Conservation (phyloP, 2,113 vertebrate species). For the Engraulis encrasicolus region DNA sequence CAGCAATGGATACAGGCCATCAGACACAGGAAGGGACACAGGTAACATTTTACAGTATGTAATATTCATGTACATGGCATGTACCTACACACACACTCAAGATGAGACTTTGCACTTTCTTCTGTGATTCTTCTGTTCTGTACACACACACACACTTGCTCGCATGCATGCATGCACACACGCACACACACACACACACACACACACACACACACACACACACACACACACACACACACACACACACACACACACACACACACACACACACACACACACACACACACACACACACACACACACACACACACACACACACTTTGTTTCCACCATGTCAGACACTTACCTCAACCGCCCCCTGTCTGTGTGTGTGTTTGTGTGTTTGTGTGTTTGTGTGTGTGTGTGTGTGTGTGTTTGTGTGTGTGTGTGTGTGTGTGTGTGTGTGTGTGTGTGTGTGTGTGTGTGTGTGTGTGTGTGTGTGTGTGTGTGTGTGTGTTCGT, state of each 20-base stretch:
- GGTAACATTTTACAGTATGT: not conserved
- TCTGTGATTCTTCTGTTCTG: too few species aligned
- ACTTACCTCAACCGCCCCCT: constrained; percentile 47
- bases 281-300: not conserved
- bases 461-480: constrained; percentile 3
- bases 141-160: too few species aligned
- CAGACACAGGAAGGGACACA: not conserved
- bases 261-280: not conserved
- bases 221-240: too few species aligned
- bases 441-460: constrained; percentile 29
- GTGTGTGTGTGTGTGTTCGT: not conserved
- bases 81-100: too few species aligned
- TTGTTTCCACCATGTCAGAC: not conserved
- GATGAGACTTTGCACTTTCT: too few species aligned
- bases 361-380: constrained; percentile 26
- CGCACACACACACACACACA: too few species aligned
- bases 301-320: not conserved
- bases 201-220: too few species aligned
- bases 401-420: constrained; percentile 24
- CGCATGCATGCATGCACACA: too few species aligned
- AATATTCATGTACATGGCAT: not conserved
- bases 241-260: not conserved
- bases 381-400: constrained; percentile 6
- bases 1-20: not conserved
- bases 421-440: constrained; percentile 9